These are phyloP conservation scores for Drosophila flavopinicola DNA, from an alignment of 2,888 invertebrate genomes.

Conservation along the genomic window DNA sequence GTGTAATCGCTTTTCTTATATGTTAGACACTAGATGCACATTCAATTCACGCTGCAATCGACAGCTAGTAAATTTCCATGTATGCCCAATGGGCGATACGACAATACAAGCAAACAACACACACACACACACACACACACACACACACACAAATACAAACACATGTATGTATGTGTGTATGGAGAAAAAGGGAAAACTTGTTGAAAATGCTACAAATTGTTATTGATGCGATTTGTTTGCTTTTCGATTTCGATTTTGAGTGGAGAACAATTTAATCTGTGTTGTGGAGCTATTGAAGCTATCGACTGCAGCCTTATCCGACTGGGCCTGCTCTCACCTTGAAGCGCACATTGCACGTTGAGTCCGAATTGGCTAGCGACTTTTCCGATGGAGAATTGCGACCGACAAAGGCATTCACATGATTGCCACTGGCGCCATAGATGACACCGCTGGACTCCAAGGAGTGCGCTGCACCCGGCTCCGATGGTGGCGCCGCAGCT, in stretches of 20 bases:
- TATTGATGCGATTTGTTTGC: slow-evolving; percentile 45
- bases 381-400: slow-evolving; percentile 84
- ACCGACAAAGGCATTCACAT: slow-evolving; percentile 60
- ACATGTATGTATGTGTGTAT: slow-evolving; percentile 8
- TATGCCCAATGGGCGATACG: slow-evolving; percentile 45
- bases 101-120: slow-evolving; percentile 4
- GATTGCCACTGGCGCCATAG: slow-evolving; percentile 58
- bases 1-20: slow-evolving; percentile 66
- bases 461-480: slow-evolving; percentile 41
- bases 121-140: slow-evolving; percentile 4
- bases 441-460: slow-evolving; percentile 58
- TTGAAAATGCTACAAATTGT: slow-evolving; percentile 50
- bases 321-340: no score
- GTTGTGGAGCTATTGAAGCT: slow-evolving; percentile 6
- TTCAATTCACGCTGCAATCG: slow-evolving; percentile 40
- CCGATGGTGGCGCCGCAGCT: slow-evolving; percentile 25
- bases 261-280: slow-evolving; percentile 6
- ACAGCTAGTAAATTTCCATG: slow-evolving; percentile 74
- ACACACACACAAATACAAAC: slow-evolving; percentile 6
- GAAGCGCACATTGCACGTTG: slow-evolving; percentile 83
- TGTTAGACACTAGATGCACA: slow-evolving; percentile 44
- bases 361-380: slow-evolving; percentile 83
- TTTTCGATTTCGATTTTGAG: neutral
- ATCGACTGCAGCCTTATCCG: no score
- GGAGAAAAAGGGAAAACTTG: slow-evolving; percentile 36